A percentile compares a stretch with the other conserved stretches of the same genome.
Evolutionary conservation across 2,113 vertebrate species (phyloP).

Genomic region (Myrmophylax atrothorax): DNA sequence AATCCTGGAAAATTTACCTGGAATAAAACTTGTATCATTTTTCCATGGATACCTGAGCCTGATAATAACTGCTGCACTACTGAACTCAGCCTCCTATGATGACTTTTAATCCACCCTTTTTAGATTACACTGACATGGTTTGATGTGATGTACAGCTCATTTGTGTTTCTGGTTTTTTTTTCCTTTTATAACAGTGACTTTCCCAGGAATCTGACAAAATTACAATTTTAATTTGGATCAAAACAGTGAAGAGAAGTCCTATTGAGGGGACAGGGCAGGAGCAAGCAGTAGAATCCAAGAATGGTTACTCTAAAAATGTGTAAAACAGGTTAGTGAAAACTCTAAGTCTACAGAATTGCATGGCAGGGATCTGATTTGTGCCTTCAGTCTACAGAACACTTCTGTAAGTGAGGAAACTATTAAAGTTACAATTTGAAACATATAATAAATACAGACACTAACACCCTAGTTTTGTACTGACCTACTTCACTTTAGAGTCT

Average conservation of each 20-base stretch:
- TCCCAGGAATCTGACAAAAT: neutral
- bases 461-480: neutral
- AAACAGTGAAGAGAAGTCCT: neutral
- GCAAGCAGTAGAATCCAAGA: neutral
- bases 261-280: neutral
- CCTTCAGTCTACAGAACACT: neutral
- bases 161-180: neutral
- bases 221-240: neutral
- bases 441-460: neutral
- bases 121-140: neutral
- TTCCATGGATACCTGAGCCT: neutral
- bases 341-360: neutral
- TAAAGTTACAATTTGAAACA: neutral
- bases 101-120: neutral
- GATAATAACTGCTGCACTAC: neutral
- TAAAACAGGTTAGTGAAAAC: neutral
- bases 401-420: neutral
- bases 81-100: neutral
- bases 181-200: neutral
- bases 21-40: neutral
- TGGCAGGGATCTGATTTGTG: neutral
- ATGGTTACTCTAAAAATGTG: neutral
- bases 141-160: neutral
- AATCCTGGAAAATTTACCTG: neutral
- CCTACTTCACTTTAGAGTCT: constrained; percentile 61